A percentile compares a stretch with the other conserved stretches of the same genome.
Evolutionary conservation across 2,797 vertebrate species (phyloP).

Genomic region (Lithobates pipiens): DNA sequence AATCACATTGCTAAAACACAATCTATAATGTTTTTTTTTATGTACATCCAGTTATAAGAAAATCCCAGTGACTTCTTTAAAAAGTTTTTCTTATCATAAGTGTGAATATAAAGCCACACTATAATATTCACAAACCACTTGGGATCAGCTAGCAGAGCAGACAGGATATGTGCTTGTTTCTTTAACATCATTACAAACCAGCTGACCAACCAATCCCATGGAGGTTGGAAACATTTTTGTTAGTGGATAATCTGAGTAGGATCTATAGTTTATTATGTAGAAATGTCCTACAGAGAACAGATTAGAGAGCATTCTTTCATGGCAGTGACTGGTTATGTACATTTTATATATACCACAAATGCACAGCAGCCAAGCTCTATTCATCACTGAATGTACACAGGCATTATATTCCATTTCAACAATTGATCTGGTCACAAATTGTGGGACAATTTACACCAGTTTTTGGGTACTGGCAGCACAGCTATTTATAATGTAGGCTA

Average conservation of each 20-base stretch:
- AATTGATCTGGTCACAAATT: neutral
- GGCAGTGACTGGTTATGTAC: neutral
- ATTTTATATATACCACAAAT: neutral
- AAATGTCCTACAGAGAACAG: neutral
- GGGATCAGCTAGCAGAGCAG: no score
- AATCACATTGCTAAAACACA: slow-evolving; percentile 52
- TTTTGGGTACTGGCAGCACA: neutral
- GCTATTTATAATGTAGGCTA: neutral
- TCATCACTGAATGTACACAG: neutral
- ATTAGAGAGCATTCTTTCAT: neutral
- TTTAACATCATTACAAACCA: neutral
- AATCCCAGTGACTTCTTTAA: slow-evolving; percentile 1
- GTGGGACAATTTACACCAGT: neutral
- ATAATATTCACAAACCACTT: no score
- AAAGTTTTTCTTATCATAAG: neutral
- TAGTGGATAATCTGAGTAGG: neutral
- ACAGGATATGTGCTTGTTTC: neutral
- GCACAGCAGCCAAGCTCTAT: neutral
- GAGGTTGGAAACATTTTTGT: neutral
- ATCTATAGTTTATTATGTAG: neutral
- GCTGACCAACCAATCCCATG: neutral
- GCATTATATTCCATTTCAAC: neutral
- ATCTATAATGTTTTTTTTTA: slow-evolving; percentile 34
- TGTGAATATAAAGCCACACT: neutral
- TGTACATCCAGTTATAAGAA: slow-evolving; percentile 41